Evolutionary conservation across 2,888 invertebrate species (phyloP), one percentile per base, ranked within the genome.

Genomic region (Phyllotreta striolata): DNA sequence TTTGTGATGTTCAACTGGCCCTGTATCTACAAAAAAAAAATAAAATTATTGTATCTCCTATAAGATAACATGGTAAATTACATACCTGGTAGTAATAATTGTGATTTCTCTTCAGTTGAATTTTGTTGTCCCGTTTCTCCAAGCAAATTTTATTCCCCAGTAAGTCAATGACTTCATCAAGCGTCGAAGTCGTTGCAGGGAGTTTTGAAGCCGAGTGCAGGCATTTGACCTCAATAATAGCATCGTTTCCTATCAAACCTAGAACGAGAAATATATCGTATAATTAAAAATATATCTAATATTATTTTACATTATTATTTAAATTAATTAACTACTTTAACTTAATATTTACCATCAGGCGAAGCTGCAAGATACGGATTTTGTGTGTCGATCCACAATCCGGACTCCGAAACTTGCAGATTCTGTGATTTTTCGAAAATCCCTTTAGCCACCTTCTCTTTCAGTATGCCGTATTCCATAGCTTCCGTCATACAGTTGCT

Each of bases 401-500:
- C 57, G 37, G 46, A 57, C 12, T 44, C 44, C 7, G 7, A 8
- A 1, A 57, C 57, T 6, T 24, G 12, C 9, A 46, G 9, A 35
- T 46, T 46, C 10, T 6, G 6, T 8, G 14, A 13, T 4, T 39
- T 46, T 46, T 43, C 35, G 47, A 57, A 46, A 35, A 57, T 13
- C 4, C 46, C 35, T 35, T 12, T 57, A 41, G 57, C 57, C 6
- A 64, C 66, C 24, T 41, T 39, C 52, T 67, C 66, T 44, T 67
- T 66, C 6, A 35, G 13, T 8, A 64, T 66, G 6, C 67, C 66
- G 55, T 64, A 67, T 13, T 67, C 63, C 9, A 56, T 63, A 37
- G 63, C 67, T 46, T 63, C 63, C 2, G 67, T 49, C 37, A 61
- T 35, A 59, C 55, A 66, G n/a, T 55, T 13, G 13, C 8, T 52